Evolutionary conservation across 1,140 invertebrate genomes (phyloP), one percentile per base, ranked within the genome.

Genomic region (Homalodisca vitripennis): DNA sequence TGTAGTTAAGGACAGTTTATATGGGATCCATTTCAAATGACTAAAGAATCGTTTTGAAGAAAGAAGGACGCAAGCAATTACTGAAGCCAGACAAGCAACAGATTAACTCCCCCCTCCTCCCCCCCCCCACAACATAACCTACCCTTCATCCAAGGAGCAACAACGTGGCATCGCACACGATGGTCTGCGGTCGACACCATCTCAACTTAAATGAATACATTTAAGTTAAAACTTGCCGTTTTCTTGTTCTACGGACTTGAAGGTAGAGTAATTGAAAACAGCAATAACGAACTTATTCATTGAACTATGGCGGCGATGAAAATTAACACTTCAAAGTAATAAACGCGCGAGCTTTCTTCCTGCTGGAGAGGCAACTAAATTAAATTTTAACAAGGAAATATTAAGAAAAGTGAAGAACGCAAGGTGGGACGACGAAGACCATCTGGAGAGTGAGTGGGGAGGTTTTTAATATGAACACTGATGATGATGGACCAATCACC

Each of bases 401-500:
- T 27, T 60, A 27, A 26, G n/a, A 29, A 60, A 26, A 60, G 2
- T 29, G 2, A 26, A 60, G 29, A 60, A 30, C 27, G 24, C 22
- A 60, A 10, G 26, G 14, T 20, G 48, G n/a, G 48, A 20, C 22
- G 22, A 51, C 22, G 14, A 51, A 51, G 48, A 51, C 14, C 48
- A 51, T 51, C n/a, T 29, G 55, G 14, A 10, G 27, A 3, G 55
- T 2, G 55, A 26, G 55, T 10, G 27, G 26, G 26, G 27, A 29
- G 26, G 55, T 24, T 60, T 60, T 60, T 60, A 60, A 60, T 60
- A 60, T 27, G 6, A 26, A 60, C 26, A 27, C 55, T 27, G 22
- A 26, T 60, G 55, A 60, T 60, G 27, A 60, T 60, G 55, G 55
- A 60, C 55, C 55, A 60, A 60, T 60, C 55, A 60, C 26, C 22